phyloP scores from a whole-genome alignment of 2,888 invertebrate genomes.

The Colletes collaris region DNA sequence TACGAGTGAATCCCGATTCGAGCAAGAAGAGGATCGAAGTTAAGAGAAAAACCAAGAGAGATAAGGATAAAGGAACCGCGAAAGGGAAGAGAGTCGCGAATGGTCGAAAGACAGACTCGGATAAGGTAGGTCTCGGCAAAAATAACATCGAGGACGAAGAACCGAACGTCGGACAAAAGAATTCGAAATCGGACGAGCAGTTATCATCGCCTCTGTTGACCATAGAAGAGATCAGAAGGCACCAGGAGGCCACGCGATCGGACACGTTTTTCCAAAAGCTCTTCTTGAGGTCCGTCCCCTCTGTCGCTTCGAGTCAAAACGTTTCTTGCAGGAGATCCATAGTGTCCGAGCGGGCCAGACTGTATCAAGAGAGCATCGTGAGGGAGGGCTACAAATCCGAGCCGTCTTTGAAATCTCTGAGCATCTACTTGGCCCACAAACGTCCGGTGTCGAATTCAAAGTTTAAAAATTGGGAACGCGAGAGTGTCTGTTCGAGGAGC shows the following conservation, averaged over 20 bases:
- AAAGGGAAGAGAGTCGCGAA: slow-evolving; percentile 4
- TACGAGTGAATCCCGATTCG: slow-evolving; percentile 59
- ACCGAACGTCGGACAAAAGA: slow-evolving; percentile 25
- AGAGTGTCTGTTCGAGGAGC: slow-evolving; percentile 83
- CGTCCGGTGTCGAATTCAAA: slow-evolving; percentile 89
- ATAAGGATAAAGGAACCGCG: not conserved
- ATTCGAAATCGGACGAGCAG: not conserved
- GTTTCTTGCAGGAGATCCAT: slow-evolving; percentile 84
- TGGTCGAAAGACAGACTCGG: slow-evolving; percentile 1
- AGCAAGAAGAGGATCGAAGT: slow-evolving; percentile 56
- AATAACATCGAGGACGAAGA: slow-evolving; percentile 64
- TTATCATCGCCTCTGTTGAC: slow-evolving; percentile 56
- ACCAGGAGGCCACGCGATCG: slow-evolving; percentile 86
- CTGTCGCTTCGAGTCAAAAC: slow-evolving; percentile 80
- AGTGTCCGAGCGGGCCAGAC: slow-evolving; percentile 88
- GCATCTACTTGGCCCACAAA: slow-evolving; percentile 87
- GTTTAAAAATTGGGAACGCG: slow-evolving; percentile 88
- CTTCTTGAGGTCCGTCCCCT: slow-evolving; percentile 85
- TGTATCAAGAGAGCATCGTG: slow-evolving; percentile 86
- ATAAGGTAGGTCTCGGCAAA: slow-evolving; percentile 61
- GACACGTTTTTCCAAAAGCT: slow-evolving; percentile 90
- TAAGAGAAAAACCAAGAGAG: slow-evolving; percentile 55
- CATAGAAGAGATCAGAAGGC: slow-evolving; percentile 84
- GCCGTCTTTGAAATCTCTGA: slow-evolving; percentile 85
- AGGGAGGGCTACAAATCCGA: slow-evolving; percentile 84